These are phyloP conservation scores for Blastomussa wellsi DNA, from an alignment of 92 coral and sea anemone species.

Conservation along the genomic window DNA sequence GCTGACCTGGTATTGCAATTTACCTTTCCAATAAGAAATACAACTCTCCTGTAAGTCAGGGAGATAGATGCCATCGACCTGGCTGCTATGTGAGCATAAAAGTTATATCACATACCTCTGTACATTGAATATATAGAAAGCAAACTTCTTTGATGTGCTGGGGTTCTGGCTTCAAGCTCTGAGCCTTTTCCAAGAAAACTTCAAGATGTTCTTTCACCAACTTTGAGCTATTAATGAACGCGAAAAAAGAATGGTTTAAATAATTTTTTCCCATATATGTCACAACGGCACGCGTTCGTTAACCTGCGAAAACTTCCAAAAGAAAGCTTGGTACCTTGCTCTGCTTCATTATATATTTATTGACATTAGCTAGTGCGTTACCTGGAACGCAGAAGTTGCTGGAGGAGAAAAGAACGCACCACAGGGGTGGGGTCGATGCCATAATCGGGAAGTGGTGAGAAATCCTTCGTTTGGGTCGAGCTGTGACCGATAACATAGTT, in stretches of 20 bases:
- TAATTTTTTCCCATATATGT: not conserved
- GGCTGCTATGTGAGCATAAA: not conserved
- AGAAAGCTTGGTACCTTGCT: too few species aligned
- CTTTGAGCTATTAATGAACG: not conserved
- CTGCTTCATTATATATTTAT: not conserved
- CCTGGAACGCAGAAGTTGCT: conserved; percentile 78
- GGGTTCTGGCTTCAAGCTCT: conserved; percentile 36
- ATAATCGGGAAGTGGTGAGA: conserved; percentile 71
- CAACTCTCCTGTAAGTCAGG: not conserved
- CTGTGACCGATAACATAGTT: conserved; percentile 56
- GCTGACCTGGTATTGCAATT: not conserved
- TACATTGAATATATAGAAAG: conserved; percentile 64
- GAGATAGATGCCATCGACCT: not conserved
- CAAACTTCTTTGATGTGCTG: conserved; percentile 63
- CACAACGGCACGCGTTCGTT: not conserved
- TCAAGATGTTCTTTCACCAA: conserved; percentile 49
- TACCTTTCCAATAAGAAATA: not conserved
- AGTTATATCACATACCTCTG: conserved; percentile 43
- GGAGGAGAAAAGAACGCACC: conserved; percentile 79
- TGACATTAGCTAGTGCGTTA: not conserved
- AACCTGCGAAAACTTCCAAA: too few species aligned
- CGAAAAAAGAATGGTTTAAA: not conserved
- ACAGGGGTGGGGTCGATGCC: conserved; percentile 76
- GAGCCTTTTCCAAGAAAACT: conserved; percentile 48
- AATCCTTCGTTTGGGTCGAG: conserved; percentile 49